Evolutionary conservation across 2,888 invertebrate species (phyloP).

Genomic region (Drosophila anomelani): DNA sequence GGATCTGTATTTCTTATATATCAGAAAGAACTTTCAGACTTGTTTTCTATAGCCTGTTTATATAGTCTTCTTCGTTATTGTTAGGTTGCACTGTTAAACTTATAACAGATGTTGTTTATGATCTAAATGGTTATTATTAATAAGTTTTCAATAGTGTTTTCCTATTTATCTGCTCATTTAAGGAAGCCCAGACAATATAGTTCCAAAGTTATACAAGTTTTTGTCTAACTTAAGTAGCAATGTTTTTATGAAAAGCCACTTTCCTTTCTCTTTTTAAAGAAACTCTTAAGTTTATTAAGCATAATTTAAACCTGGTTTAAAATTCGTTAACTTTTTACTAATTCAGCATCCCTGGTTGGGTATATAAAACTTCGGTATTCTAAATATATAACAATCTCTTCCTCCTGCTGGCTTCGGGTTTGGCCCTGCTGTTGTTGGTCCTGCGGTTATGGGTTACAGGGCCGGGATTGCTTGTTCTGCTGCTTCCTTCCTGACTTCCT

Average conservation of each 20-base stretch:
- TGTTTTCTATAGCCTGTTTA: too few species aligned
- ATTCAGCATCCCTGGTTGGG: neutral
- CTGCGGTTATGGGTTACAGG: slow-evolving; percentile 69
- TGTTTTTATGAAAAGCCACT: neutral
- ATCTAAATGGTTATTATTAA: too few species aligned
- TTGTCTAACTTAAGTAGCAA: neutral
- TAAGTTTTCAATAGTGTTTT: too few species aligned
- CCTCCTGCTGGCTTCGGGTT: slow-evolving; percentile 2
- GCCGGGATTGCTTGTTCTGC: slow-evolving; percentile 39
- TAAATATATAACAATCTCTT: neutral
- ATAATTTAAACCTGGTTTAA: neutral
- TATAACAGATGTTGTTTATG: too few species aligned
- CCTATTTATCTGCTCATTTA: too few species aligned
- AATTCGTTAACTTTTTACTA: neutral
- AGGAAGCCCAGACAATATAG: neutral
- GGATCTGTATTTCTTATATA: neutral
- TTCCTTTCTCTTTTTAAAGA: neutral
- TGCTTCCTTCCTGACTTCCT: slow-evolving; percentile 51
- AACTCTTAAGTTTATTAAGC: neutral
- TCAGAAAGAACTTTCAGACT: neutral
- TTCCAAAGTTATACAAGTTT: neutral
- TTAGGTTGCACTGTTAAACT: too few species aligned
- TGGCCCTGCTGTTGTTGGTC: slow-evolving; percentile 38
- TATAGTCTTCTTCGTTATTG: too few species aligned
- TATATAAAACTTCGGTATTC: slow-evolving; percentile 7